Evolutionary conservation across 2,113 vertebrate species (phyloP).

Genomic region (Aldabrachelys gigantea): DNA sequence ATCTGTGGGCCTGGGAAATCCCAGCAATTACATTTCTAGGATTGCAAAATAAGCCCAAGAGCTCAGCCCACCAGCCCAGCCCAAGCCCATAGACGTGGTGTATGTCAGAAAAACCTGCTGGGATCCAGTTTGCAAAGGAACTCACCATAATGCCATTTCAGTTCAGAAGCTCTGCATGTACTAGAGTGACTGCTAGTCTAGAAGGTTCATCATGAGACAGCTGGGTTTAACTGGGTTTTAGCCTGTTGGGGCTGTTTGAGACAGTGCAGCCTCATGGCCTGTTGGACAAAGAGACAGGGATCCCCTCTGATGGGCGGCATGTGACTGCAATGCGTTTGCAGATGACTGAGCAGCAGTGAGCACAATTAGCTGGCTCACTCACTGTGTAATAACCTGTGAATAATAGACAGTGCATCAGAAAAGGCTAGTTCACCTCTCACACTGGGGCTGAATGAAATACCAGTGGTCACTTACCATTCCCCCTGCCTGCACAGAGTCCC

Average conservation of each 20-base stretch:
- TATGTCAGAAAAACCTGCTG: background rate
- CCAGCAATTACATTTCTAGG: background rate
- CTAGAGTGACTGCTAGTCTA: background rate
- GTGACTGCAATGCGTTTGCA: background rate
- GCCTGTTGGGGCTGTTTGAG: background rate
- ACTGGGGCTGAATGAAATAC: background rate
- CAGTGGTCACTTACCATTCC: background rate
- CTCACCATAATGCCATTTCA: background rate
- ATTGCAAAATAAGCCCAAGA: background rate
- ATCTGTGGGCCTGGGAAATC: background rate
- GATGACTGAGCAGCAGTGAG: background rate
- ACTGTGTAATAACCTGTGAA: fast-evolving
- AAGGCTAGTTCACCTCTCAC: background rate
- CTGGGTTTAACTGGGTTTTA: background rate
- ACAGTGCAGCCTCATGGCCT: background rate
- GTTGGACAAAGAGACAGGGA: background rate
- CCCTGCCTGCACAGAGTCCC: slow-evolving; percentile 31
- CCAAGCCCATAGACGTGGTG: fast-evolving
- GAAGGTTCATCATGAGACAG: background rate
- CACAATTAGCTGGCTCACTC: background rate
- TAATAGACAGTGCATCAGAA: background rate
- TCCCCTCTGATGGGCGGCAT: background rate
- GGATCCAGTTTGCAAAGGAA: background rate
- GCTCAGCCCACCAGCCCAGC: background rate
- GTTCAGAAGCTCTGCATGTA: background rate